phyloP scores from a whole-genome alignment of 1,140 invertebrate genomes.

The Drosophila arawakana region DNA sequence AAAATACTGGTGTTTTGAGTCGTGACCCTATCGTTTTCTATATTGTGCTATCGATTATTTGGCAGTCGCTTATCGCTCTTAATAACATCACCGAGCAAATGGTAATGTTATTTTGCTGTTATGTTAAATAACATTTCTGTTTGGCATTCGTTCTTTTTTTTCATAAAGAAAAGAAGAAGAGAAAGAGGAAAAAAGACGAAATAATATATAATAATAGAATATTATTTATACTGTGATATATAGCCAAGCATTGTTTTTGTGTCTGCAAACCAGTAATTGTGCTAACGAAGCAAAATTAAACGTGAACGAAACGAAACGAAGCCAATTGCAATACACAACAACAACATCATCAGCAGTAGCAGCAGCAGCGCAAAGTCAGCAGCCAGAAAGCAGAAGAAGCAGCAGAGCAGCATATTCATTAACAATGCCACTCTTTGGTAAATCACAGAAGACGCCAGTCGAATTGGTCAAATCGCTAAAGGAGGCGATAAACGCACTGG shows the following conservation, averaged over 20 bases:
- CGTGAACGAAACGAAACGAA: slow-evolving; percentile 36
- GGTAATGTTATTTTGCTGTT: slow-evolving; percentile 45
- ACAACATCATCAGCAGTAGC: slow-evolving; percentile 12
- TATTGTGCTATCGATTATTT: neutral
- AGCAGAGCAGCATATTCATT: slow-evolving; percentile 28
- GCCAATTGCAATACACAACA: slow-evolving; percentile 48
- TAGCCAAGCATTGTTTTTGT: slow-evolving; percentile 71
- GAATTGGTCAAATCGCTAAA: slow-evolving; percentile 98
- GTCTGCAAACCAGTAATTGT: slow-evolving; percentile 58
- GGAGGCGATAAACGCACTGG: slow-evolving; percentile 96
- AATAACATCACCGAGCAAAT: slow-evolving; percentile 33
- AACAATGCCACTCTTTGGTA: slow-evolving; percentile 96
- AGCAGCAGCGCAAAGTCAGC: slow-evolving; percentile 27
- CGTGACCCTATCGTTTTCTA: neutral
- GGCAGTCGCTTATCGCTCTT: slow-evolving; percentile 2
- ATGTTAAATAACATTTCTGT: slow-evolving; percentile 54
- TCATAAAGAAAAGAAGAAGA: slow-evolving; percentile 61
- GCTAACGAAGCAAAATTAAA: slow-evolving; percentile 45
- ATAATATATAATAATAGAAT: slow-evolving; percentile 81
- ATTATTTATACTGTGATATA: slow-evolving; percentile 76
- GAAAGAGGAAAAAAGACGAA: slow-evolving; percentile 68
- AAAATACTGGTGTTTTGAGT: too few species aligned
- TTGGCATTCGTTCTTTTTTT: slow-evolving; percentile 56
- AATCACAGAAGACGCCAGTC: slow-evolving; percentile 97
- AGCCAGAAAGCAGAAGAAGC: slow-evolving; percentile 21